Evolutionary conservation across 1,140 invertebrate genomes (phyloP).

Genomic region (Venustaconcha ellipsiformis): DNA sequence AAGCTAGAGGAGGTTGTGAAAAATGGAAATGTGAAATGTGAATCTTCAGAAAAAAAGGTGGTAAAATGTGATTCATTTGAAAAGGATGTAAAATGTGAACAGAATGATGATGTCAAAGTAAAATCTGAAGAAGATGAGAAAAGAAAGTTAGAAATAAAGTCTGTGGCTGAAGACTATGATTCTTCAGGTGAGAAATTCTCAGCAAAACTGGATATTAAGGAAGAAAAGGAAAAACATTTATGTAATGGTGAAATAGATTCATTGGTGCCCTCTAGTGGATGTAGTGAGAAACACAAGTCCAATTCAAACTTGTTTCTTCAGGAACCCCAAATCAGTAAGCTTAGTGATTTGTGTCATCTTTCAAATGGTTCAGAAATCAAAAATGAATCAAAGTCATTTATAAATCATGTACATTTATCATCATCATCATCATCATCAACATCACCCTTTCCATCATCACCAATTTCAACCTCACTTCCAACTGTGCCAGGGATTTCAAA

Average conservation of each 20-base stretch:
- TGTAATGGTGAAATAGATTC: not conserved
- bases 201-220: constrained; percentile 2
- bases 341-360: constrained; percentile 42
- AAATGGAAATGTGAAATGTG: constrained; percentile 17
- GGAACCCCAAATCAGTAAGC: constrained; percentile 40
- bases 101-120: too few relatives aligned
- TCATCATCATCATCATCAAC: constrained; percentile 33
- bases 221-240: not conserved
- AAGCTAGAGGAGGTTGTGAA: constrained; percentile 9
- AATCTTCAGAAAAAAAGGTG: constrained; percentile 9
- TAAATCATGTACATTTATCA: not conserved
- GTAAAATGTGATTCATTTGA: constrained; percentile 33
- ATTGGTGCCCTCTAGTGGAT: not conserved
- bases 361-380: constrained; percentile 21
- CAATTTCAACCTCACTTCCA: constrained; percentile 26
- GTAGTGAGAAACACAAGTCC: not conserved
- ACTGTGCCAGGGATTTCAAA: too few relatives aligned
- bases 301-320: constrained; percentile 45
- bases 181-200: not conserved
- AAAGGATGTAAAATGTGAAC: constrained; percentile 41
- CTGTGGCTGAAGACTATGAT: not conserved
- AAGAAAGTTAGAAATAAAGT: constrained; percentile 4
- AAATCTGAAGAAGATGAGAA: constrained; percentile 10
- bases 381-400: not conserved
- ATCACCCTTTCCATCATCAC: constrained; percentile 9